These are phyloP conservation scores for Calephelis perditalis DNA, from an alignment of 2,888 invertebrate species.

Conservation along the genomic window DNA sequence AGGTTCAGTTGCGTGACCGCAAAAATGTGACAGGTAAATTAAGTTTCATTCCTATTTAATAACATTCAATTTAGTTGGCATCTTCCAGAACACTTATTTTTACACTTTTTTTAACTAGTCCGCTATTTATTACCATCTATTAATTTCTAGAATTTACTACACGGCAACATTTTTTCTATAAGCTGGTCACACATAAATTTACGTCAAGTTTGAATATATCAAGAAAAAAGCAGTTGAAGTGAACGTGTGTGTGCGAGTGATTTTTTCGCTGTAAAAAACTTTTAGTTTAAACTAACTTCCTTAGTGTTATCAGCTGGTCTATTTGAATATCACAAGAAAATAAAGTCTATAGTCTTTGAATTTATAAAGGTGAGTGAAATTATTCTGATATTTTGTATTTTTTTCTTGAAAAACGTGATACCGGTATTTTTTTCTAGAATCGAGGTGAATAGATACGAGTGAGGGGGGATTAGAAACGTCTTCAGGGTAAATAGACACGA, in stretches of 20 bases:
- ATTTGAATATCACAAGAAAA: too few species aligned
- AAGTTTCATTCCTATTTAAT: too few species aligned
- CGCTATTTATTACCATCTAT: too few species aligned
- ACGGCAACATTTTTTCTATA: not conserved
- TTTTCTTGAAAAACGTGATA: not conserved
- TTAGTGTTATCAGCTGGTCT: not conserved
- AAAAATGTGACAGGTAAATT: too few species aligned
- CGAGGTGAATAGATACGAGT: slow-evolving; percentile 8
- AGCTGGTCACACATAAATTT: not conserved
- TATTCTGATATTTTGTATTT: not conserved
- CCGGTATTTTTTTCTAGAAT: not conserved
- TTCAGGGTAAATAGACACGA: slow-evolving; percentile 3
- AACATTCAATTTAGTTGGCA: too few species aligned
- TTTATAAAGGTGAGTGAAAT: not conserved
- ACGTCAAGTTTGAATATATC: not conserved
- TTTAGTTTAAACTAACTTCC: not conserved
- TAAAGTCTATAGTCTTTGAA: not conserved
- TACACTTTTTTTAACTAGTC: too few species aligned
- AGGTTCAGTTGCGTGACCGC: too few species aligned
- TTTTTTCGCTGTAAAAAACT: not conserved
- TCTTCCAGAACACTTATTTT: too few species aligned
- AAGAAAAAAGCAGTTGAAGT: not conserved
- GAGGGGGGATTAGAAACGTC: slow-evolving; percentile 2
- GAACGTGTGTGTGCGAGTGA: not conserved
- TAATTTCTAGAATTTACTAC: not conserved